Percentiles rank a stretch among this genome's conserved stretches.
These are phyloP conservation scores for Clistopyga incitator DNA, from an alignment of 2,888 invertebrate species.

Conservation along the genomic window DNA sequence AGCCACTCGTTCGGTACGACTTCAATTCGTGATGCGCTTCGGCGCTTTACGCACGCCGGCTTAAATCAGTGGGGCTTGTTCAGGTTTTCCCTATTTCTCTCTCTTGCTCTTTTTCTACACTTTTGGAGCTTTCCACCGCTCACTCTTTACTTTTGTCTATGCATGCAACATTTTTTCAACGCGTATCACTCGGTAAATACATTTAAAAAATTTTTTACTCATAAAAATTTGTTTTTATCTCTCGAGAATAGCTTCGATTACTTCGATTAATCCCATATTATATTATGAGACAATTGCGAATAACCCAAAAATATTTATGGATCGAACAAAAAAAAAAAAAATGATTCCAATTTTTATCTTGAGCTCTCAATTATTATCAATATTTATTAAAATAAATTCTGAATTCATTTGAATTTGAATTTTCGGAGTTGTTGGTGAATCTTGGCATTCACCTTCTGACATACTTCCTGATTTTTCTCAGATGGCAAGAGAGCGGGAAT, in stretches of 20 bases:
- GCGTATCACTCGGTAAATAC: background rate
- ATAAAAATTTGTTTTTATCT: no score
- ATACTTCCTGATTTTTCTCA: background rate
- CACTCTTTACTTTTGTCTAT: background rate
- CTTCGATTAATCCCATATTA: no score
- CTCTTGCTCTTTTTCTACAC: conserved; percentile 4
- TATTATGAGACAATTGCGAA: no score
- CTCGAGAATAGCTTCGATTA: background rate
- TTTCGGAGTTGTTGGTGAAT: no score
- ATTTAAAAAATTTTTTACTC: no score
- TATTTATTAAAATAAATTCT: no score
- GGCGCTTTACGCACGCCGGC: conserved; percentile 32
- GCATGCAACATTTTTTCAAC: background rate
- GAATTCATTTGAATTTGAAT: no score
- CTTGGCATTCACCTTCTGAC: background rate
- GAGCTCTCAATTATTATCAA: no score
- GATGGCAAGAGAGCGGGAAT: background rate
- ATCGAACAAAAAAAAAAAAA: no score
- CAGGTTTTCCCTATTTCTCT: conserved; percentile 13
- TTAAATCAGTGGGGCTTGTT: conserved; percentile 6
- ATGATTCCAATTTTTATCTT: no score
- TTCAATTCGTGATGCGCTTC: conserved; percentile 46
- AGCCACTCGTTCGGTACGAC: conserved; percentile 48
- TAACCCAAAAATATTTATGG: no score
- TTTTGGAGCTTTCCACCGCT: background rate